Evolutionary conservation across 1,140 invertebrate species (phyloP), one percentile per base, ranked within the genome.

Genomic region (Drosophila kanapiae): DNA sequence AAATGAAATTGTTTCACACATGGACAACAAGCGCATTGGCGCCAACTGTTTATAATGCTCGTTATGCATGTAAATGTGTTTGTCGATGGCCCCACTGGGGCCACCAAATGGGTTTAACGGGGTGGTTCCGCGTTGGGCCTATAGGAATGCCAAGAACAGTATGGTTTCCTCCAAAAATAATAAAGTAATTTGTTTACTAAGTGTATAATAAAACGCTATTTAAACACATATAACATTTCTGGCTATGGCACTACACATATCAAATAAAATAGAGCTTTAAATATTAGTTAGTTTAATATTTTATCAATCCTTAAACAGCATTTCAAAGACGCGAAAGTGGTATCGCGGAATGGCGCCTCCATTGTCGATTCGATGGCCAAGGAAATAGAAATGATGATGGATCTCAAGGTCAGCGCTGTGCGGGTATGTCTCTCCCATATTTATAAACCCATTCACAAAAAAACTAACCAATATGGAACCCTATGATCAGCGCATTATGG

Each of bases 321-420:
- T 81, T 97, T 96, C 91, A 96, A 96, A 91, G 94, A 95, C 42
- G 96, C 95, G 10, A 94, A 95, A 84, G 94, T 97, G 9, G 94
- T 95, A 58, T 93, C 94, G 9, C 94, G 96, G 81, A 95, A 96
- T 93, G 96, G 97, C 8, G 94, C 95, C 75, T 94, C 94, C 80
- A 92, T 97, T 74, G 95, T 97, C 3, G 95, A 95, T 69, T 95
- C 96, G 53, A 97, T 97, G 92, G 95, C 96, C 13, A 95, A 95
- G 70, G 95, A 96, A 75, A 96, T 97, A 62, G 95, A 96, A 77
- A 95, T 95, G 8, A 97, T 97, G 96, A 97, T 97, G 95, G 95
- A 96, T 65, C 94, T 96, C 4, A 97, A 97, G 94, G 96, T 97
- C 64, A 96, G 96, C 70, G 96, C 97, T 13, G 96, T 97, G 16